phyloP scores from a whole-genome alignment of 2,113 vertebrate genomes.

The Papio anubis region DNA sequence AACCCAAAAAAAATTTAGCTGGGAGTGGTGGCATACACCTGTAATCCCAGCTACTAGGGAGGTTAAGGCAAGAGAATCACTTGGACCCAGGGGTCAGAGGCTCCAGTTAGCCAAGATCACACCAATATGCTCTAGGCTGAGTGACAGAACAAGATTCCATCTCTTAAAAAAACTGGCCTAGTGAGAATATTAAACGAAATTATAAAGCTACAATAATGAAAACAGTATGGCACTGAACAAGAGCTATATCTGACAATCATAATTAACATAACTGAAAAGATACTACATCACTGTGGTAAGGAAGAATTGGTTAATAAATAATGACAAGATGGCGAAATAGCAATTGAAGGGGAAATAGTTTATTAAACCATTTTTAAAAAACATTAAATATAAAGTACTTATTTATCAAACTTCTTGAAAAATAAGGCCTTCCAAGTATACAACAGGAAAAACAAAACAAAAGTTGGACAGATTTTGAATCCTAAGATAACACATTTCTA shows the following conservation, averaged over 20 bases:
- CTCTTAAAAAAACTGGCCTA: neutral
- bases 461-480: slow-evolving; percentile 40
- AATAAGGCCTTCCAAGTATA: slow-evolving; percentile 24
- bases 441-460: slow-evolving; percentile 4
- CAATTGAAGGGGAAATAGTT: neutral
- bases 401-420: slow-evolving; percentile 22
- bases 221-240: neutral
- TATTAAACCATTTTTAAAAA: slow-evolving; percentile 31
- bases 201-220: slow-evolving; percentile 24
- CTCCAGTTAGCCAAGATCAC: too few species aligned
- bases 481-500: slow-evolving; percentile 54
- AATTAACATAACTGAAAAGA: slow-evolving; percentile 50
- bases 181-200: slow-evolving; percentile 36
- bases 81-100: too few species aligned
- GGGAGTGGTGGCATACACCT: too few species aligned
- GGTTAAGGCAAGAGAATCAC: too few species aligned
- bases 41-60: too few species aligned
- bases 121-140: too few species aligned
- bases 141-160: too few species aligned
- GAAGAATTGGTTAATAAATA: slow-evolving; percentile 34
- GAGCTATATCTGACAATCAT: neutral
- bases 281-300: neutral
- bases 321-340: neutral
- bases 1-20: too few species aligned
- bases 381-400: slow-evolving; percentile 26